phyloP scores from a whole-genome alignment of 2,113 vertebrate species.

The Panurus biarmicus region DNA sequence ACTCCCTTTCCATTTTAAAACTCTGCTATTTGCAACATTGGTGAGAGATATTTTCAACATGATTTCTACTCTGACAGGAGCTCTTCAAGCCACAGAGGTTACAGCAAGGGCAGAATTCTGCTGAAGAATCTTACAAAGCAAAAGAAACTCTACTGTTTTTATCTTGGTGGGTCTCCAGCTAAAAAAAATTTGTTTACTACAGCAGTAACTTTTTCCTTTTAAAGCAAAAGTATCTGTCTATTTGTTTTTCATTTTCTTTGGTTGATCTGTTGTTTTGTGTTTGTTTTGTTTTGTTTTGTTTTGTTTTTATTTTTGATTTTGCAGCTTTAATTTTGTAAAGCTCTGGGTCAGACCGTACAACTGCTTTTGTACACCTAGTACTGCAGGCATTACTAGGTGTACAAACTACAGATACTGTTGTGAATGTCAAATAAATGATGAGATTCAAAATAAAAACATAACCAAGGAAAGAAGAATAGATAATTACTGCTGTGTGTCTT shows the following conservation, averaged over 20 bases:
- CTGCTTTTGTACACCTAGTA: not conserved
- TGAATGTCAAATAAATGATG: not conserved
- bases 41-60: not conserved
- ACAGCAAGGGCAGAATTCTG: not conserved
- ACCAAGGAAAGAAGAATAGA: not conserved
- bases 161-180: not conserved
- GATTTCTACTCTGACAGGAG: not conserved
- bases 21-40: not conserved
- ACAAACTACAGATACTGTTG: not conserved
- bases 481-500: not conserved
- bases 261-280: not conserved
- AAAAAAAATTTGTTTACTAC: not conserved
- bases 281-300: not conserved
- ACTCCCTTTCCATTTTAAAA: constrained; percentile 20
- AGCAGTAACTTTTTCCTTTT: not conserved
- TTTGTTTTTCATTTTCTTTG: not conserved
- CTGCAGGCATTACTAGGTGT: not conserved
- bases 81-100: not conserved
- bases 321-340: not conserved
- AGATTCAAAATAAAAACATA: not conserved
- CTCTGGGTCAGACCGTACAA: not conserved
- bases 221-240: not conserved
- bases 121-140: not conserved
- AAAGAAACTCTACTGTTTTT: not conserved
- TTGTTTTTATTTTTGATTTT: not conserved